Base-by-base conservation (phyloP, 2,113 vertebrate species). In the Xiphorhynchus elegans region DNA sequence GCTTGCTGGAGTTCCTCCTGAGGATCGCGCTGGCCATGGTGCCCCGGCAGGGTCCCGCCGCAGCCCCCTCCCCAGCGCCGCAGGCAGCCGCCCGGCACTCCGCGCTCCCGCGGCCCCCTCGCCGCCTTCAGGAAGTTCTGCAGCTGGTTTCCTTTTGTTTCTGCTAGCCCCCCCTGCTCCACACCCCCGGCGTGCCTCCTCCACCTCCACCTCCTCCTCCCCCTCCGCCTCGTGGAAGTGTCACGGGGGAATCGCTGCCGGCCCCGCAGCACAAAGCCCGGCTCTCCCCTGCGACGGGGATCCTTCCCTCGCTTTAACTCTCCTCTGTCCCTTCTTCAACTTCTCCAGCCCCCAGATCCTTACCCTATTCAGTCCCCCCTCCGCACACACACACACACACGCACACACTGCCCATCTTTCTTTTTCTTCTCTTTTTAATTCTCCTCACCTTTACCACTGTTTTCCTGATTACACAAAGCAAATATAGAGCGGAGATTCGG, bases 1-100 rank as follows among this genome's bases (percentile, higher is more conserved):
- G 97, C 59, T 96, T 98, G 97, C 98, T 98, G 91, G 98, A 98
- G 78, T 96, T 98, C 95, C 98, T 98, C 91, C 98, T 98, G 39
- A 97, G 97, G 90, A 98, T 94, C 73, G 98, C 97, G 19, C 97
- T 97, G 91, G 37, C 97, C 97, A 96, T 97, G 70, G 96, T 96
- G 95, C 92, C 92, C 44, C 78, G 70, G 73, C 87, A 81, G 76
- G 94, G 78, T 53, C 87, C 56, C n/a, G 56, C 56, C 37, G 89
- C 84, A 84, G 46, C 68, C 96, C 68, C 87, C 53, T 93, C 89
- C 87, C 81, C 93, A 66, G 75, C 85, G 29, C 64, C 88, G 78
- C 69, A 37, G 37, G 44, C 88, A 80, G 77, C 86, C 15, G 66
- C 81, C 68, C 63, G 20, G 33, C 80, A 67, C 68, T 46, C 67